A percentile compares a stretch with the other conserved stretches of the same genome.
Conservation (phyloP, 2,888 invertebrate species). For the Ptychoptera albimana region DNA sequence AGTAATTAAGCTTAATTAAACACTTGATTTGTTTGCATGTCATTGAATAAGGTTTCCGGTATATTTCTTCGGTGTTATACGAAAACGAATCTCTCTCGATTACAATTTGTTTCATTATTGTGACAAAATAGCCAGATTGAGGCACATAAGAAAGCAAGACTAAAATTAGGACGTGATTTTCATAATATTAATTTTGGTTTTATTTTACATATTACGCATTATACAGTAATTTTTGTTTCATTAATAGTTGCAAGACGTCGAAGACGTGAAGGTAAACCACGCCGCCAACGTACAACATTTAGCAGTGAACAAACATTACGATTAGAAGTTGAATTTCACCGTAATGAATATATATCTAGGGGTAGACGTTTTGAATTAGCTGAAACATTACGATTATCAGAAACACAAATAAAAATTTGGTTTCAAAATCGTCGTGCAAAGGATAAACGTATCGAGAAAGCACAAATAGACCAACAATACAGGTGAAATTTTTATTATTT, state of each 20-base stretch:
- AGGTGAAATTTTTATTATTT: constrained; percentile 39
- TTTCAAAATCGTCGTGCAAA: constrained; percentile 93
- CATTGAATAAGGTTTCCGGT: too few relatives aligned
- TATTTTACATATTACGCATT: too few relatives aligned
- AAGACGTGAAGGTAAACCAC: constrained; percentile 71
- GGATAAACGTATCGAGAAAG: constrained; percentile 91
- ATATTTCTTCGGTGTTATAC: too few relatives aligned
- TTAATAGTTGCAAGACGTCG: constrained; percentile 63
- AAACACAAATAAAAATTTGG: constrained; percentile 77
- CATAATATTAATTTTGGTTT: too few relatives aligned
- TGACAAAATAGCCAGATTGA: too few relatives aligned
- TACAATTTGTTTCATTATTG: too few relatives aligned
- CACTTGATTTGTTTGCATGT: too few relatives aligned
- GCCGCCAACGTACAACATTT: constrained; percentile 87
- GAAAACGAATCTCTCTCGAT: too few relatives aligned
- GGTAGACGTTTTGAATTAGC: constrained; percentile 68
- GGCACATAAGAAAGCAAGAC: too few relatives aligned
- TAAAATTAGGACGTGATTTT: too few relatives aligned
- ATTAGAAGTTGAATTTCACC: constrained; percentile 79
- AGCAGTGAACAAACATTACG: constrained; percentile 84
- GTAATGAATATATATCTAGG: constrained; percentile 84
- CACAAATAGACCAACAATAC: constrained; percentile 86
- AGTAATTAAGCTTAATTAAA: too few relatives aligned
- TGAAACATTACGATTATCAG: constrained; percentile 47
- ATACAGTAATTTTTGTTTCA: not conserved